Evolutionary conservation across 2,888 invertebrate species (phyloP), one percentile per base, ranked within the genome.

Genomic region (Drosophila phalerata): DNA sequence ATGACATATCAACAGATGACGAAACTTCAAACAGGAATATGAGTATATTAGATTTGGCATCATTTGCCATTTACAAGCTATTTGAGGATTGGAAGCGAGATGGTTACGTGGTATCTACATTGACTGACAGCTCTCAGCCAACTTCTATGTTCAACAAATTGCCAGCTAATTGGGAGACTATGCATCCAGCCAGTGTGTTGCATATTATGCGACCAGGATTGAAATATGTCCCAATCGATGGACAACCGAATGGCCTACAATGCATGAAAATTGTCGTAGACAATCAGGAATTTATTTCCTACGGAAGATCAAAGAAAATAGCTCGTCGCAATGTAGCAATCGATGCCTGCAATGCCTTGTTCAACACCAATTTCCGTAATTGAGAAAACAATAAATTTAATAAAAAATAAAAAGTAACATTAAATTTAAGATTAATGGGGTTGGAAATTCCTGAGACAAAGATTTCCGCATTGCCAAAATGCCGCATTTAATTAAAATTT

Each of bases 381-480:
- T 48, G 13, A 30, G 11, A 9, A 28, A 15, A 15, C 2, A 47
- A 40, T 9, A 1, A 15, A 9, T n/a, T 13, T 1, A 8, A 8
- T 13, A 5, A 8, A 8, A 25, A 4, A 6, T n/a, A 25, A 25
- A 45, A 9, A 25, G 15, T 1, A 25, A 25, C n/a, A 25, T 25
- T 45, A 45, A 45, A 25, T 37, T 17, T 13, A 28, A 28, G 15
- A 6, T 38, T 25, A 28, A 40, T 28, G 28, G 6, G 0, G 6
- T 56, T 47, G 13, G 25, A 57, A 30, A 48, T 49, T 30, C 10
- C 15, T 15, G 25, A 48, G 6, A 48, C 13, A 11, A 17, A 42
- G 6, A 48, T 34, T 42, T 78, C 51, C 74, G 64, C 69, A 73
- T 69, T 69, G 55, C 45, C 55, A 19, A 62, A 73, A 78, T 69